phyloP scores from a whole-genome alignment of 2,888 invertebrate species.

The Drosophila gaucha region DNA sequence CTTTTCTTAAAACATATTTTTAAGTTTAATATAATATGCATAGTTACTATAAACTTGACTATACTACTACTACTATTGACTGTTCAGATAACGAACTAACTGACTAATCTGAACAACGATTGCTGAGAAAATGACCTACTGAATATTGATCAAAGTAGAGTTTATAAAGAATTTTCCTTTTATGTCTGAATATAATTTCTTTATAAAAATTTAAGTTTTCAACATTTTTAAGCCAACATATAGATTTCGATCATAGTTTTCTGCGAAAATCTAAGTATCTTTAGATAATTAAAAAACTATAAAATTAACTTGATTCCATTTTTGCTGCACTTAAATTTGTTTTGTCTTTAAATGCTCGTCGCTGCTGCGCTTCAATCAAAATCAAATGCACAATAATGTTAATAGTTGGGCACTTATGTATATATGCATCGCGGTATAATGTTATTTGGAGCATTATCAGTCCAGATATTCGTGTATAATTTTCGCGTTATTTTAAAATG shows the following conservation, averaged over 20 bases:
- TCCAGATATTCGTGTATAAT: slow-evolving; percentile 57
- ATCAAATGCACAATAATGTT: slow-evolving; percentile 22
- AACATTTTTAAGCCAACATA: no score
- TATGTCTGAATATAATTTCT: no score
- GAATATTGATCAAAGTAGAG: no score
- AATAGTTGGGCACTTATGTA: no score
- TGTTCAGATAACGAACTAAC: not conserved
- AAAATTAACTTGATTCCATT: not conserved
- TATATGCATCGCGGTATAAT: slow-evolving; percentile 37
- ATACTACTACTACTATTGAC: no score
- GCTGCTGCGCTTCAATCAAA: slow-evolving; percentile 24
- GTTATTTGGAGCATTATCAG: slow-evolving; percentile 47
- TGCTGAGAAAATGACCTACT: not conserved
- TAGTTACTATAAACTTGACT: no score
- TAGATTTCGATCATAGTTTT: no score
- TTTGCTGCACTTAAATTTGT: not conserved
- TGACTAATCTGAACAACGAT: no score
- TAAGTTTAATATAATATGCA: not conserved
- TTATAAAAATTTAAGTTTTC: no score
- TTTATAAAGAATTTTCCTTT: no score
- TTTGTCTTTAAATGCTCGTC: not conserved
- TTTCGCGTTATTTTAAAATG: slow-evolving; percentile 71
- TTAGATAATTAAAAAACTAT: not conserved
- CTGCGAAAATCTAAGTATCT: no score
- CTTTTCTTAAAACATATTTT: not conserved